Evolutionary conservation across 2,797 vertebrate species (phyloP).

Genomic region (Nothura maculosa): DNA sequence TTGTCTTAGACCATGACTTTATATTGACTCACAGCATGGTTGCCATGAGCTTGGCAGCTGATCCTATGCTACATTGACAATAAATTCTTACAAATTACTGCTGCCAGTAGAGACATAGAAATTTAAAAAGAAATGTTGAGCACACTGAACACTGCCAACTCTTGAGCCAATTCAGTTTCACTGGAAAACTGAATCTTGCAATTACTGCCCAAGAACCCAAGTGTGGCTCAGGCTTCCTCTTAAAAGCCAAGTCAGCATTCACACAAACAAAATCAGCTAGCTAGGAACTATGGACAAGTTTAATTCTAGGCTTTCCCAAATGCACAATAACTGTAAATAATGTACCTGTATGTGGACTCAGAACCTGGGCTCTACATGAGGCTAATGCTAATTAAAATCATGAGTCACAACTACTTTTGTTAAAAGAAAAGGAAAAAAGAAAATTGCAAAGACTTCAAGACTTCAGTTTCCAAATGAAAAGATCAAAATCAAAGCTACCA

Average conservation of each 20-base stretch:
- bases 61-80: accelerated
- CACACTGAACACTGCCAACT: background rate
- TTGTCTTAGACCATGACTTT: background rate
- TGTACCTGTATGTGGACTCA: background rate
- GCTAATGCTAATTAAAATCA: background rate
- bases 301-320: background rate
- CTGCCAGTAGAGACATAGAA: constrained; percentile 31
- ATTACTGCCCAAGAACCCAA: background rate
- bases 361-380: background rate
- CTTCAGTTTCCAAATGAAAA: background rate
- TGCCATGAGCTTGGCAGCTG: background rate
- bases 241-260: background rate
- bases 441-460: background rate
- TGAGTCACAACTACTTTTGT: accelerated
- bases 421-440: no score
- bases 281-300: background rate
- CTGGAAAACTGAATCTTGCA: background rate
- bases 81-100: background rate
- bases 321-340: background rate
- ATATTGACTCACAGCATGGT: background rate
- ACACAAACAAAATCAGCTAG: background rate
- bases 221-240: background rate
- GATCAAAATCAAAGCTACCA: background rate
- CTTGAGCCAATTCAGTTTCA: background rate
- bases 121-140: constrained; percentile 14